A percentile compares a stretch with the other conserved stretches of the same genome.
These are phyloP conservation scores for Urocynchramus pylzowi DNA, from an alignment of 2,113 vertebrate species.

Conservation along the genomic window DNA sequence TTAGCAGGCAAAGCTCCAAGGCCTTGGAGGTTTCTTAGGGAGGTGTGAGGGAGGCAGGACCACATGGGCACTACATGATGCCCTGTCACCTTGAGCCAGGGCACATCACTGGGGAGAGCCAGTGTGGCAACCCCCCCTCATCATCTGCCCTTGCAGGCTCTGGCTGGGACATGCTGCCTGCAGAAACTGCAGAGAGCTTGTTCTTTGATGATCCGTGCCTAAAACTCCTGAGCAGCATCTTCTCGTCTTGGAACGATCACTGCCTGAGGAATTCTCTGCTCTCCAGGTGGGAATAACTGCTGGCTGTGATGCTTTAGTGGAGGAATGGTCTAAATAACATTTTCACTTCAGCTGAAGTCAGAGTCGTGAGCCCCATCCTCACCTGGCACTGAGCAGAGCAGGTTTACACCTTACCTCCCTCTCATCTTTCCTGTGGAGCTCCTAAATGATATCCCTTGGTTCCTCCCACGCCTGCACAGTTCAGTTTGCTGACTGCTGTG, in stretches of 20 bases:
- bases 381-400: neutral
- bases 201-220: neutral
- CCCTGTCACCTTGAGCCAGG: neutral
- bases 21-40: neutral
- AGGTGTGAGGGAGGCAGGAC: neutral
- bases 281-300: neutral
- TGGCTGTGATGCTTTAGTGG: neutral
- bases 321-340: neutral
- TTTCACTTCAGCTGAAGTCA: neutral
- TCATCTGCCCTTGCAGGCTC: neutral
- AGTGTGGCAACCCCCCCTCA: neutral
- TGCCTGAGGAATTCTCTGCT: neutral
- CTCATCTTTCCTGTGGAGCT: neutral
- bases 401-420: neutral
- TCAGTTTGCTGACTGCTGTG: neutral
- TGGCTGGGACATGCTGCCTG: neutral
- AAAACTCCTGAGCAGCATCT: neutral
- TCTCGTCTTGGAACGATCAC: neutral
- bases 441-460: neutral
- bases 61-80: neutral
- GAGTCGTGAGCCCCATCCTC: neutral
- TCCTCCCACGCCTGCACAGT: neutral
- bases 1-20: neutral
- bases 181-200: neutral
- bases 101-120: neutral